A percentile compares a stretch with the other conserved stretches of the same genome.
These are phyloP conservation scores for Dendrophyllia cribrosa DNA, from an alignment of 64 coral and sea anemone species.

Conservation along the genomic window DNA sequence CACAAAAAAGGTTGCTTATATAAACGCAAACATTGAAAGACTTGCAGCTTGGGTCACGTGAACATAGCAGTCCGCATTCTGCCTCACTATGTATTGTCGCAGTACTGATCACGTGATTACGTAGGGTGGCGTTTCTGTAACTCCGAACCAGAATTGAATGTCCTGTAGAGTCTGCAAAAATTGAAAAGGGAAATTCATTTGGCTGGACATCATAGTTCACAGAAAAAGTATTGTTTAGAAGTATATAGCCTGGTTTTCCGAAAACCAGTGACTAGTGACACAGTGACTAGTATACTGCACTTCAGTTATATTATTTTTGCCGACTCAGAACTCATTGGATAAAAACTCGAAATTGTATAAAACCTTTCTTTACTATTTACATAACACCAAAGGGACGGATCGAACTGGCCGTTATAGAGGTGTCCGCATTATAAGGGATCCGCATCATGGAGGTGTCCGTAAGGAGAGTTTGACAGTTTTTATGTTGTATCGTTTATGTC, in stretches of 20 bases:
- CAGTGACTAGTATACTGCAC: no score
- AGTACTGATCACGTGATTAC: not conserved
- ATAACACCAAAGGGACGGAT: no score
- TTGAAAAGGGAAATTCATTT: not conserved
- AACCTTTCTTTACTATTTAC: no score
- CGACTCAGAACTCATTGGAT: no score
- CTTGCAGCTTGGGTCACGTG: not conserved
- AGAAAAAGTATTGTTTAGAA: not conserved
- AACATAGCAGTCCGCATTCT: slow-evolving; percentile 11
- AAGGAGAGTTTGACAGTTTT: no score
- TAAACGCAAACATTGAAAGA: not conserved
- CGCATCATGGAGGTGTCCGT: no score
- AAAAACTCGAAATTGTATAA: no score
- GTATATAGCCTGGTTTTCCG: not conserved
- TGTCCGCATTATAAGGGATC: no score
- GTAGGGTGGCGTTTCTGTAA: not conserved
- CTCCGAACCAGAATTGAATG: not conserved
- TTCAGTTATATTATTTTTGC: no score
- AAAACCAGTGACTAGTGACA: no score
- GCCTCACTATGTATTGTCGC: not conserved
- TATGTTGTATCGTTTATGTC: no score
- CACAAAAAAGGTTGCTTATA: not conserved
- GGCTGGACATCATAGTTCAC: not conserved
- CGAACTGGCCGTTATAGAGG: no score
- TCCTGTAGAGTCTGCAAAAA: not conserved